These are phyloP conservation scores for Sphyrna mokarran DNA, from an alignment of 2,113 vertebrate genomes.

Conservation along the genomic window DNA sequence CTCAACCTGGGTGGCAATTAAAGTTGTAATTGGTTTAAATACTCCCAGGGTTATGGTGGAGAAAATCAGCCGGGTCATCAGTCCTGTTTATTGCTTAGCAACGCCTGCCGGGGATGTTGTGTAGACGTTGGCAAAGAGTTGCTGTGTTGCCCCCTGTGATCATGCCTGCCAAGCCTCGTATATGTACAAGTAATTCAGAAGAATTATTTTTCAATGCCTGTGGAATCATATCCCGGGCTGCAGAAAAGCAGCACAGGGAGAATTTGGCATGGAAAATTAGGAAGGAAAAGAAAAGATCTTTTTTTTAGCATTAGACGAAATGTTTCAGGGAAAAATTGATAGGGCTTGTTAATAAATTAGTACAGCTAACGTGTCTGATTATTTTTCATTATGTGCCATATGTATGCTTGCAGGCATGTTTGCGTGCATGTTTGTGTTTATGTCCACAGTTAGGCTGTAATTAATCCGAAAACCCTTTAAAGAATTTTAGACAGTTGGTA, in stretches of 20 bases:
- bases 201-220: background rate
- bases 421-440: slow-evolving; percentile 28
- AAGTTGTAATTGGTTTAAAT: slow-evolving; percentile 23
- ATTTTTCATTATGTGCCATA: slow-evolving; percentile 33
- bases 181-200: background rate
- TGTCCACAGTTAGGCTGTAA: slow-evolving; percentile 26
- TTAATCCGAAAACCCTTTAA: slow-evolving; percentile 36
- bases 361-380: slow-evolving; percentile 32
- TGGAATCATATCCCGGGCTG: background rate
- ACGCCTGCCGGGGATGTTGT: slow-evolving; percentile 10
- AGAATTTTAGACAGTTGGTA: slow-evolving; percentile 35
- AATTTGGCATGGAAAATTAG: background rate
- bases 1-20: slow-evolving; percentile 27
- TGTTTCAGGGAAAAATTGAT: slow-evolving; percentile 19
- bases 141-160: background rate
- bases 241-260: background rate
- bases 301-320: background rate
- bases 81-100: background rate
- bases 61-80: slow-evolving; percentile 14
- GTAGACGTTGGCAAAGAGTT: background rate
- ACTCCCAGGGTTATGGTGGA: background rate
- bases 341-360: slow-evolving; percentile 19
- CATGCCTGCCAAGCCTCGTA: background rate
- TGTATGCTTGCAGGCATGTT: slow-evolving; percentile 22
- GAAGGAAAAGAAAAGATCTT: slow-evolving; percentile 4